phyloP scores from a whole-genome alignment of 1,140 invertebrate genomes.

The Drosophila navojoa region DNA sequence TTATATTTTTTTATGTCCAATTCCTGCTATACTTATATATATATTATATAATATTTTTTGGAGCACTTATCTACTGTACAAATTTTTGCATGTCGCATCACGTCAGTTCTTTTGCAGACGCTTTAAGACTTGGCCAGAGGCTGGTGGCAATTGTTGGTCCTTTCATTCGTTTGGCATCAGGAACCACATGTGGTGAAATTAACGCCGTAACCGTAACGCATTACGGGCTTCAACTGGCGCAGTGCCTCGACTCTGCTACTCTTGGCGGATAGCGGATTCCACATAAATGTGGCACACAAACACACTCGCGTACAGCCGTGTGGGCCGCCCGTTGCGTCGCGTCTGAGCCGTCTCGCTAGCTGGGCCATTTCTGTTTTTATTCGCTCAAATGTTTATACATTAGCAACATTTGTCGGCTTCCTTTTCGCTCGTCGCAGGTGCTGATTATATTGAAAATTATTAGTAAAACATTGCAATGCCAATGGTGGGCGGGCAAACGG shows the following conservation, averaged over 20 bases:
- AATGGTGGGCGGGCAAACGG: not conserved
- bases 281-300: constrained; percentile 29
- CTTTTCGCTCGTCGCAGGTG: constrained; percentile 59
- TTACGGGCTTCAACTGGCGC: constrained; percentile 42
- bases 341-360: not conserved
- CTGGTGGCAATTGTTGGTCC: constrained; percentile 4
- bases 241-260: constrained; percentile 2
- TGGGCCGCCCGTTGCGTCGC: constrained; percentile 1
- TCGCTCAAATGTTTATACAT: constrained; percentile 73
- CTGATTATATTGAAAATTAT: constrained; percentile 82
- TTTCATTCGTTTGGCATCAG: not conserved
- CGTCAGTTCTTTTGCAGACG: not conserved
- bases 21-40: no score
- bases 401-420: constrained; percentile 67
- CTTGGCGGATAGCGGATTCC: constrained; percentile 7
- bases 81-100: not conserved
- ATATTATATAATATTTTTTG: no score
- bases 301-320: not conserved
- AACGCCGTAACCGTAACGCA: constrained; percentile 50
- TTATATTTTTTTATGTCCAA: no score
- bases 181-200: constrained; percentile 66
- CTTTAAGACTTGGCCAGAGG: constrained; percentile 24
- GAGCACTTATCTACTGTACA: not conserved
- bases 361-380: constrained; percentile 62
- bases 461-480: constrained; percentile 69